Percentiles rank a stretch among this genome's conserved stretches.
Conservation (phyloP, 2,888 invertebrate species). For the Meiosimyza decipiens region DNA sequence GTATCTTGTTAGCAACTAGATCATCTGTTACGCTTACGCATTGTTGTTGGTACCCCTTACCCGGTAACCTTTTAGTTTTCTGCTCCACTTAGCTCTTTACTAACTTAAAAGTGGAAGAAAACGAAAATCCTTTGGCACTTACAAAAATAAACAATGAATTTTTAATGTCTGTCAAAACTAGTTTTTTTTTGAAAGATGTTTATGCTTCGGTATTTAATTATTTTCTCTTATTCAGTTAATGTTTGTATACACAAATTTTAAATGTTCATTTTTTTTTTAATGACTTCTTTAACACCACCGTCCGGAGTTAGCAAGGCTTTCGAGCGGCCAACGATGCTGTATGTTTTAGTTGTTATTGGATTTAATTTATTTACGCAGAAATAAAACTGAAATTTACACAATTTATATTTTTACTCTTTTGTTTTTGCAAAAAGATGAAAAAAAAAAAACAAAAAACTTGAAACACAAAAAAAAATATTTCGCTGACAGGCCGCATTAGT, state of each 20-base stretch:
- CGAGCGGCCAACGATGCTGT: background rate
- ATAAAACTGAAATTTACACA: constrained; percentile 24
- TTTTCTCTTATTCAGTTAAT: constrained; percentile 14
- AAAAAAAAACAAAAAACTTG: background rate
- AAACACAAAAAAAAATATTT: constrained; percentile 13
- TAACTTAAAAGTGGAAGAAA: background rate
- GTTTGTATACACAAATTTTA: constrained; percentile 18
- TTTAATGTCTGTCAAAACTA: constrained; percentile 31
- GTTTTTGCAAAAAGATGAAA: background rate
- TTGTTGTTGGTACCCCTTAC: background rate
- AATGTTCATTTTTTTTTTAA: constrained; percentile 24
- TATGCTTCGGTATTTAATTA: constrained; percentile 13
- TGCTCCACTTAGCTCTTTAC: background rate
- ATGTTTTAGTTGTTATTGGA: constrained; percentile 1
- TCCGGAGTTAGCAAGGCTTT: background rate
- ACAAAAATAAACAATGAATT: constrained; percentile 21
- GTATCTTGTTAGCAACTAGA: background rate
- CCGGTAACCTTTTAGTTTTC: background rate
- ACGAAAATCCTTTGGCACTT: background rate
- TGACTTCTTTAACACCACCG: constrained; percentile 33
- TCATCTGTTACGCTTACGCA: background rate
- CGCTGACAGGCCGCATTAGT: constrained; percentile 18
- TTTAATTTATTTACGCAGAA: constrained; percentile 32
- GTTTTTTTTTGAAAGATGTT: constrained; percentile 29
- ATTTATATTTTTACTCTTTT: constrained; percentile 15